A percentile compares a stretch with the other conserved stretches of the same genome.
These are phyloP conservation scores for Drosophila dunni DNA, from an alignment of 1,140 invertebrate species.

Conservation along the genomic window DNA sequence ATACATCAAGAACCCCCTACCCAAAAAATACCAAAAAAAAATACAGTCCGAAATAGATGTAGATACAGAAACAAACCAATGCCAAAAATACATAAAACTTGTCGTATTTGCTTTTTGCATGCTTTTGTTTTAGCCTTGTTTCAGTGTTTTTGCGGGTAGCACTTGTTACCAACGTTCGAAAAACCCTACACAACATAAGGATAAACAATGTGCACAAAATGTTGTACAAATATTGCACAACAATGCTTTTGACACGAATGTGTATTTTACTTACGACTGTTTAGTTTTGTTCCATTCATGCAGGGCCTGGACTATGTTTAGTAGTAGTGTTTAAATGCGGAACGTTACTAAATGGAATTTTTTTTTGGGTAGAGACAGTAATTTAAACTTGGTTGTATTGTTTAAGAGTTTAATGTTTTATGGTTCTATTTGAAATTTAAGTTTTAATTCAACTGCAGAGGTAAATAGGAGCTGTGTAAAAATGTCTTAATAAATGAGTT, in stretches of 20 bases:
- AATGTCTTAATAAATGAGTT: too few relatives aligned
- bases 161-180: slow-evolving; percentile 12
- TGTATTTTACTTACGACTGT: slow-evolving; percentile 33
- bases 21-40: background rate
- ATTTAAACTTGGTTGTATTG: background rate
- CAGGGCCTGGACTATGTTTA: background rate
- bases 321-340: background rate
- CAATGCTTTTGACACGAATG: slow-evolving; percentile 33
- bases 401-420: slow-evolving; percentile 1
- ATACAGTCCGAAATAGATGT: slow-evolving; percentile 11
- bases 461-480: too few relatives aligned
- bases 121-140: slow-evolving; percentile 28
- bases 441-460: too few relatives aligned
- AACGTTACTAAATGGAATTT: slow-evolving; percentile 15
- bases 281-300: slow-evolving; percentile 37
- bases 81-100: slow-evolving; percentile 41
- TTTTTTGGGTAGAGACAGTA: background rate
- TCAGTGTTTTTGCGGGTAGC: slow-evolving; percentile 11
- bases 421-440: background rate
- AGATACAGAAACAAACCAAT: slow-evolving; percentile 36
- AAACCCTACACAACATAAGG: slow-evolving; percentile 34
- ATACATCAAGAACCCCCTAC: background rate
- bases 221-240: slow-evolving; percentile 48
- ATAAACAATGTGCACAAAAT: slow-evolving; percentile 54
- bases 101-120: slow-evolving; percentile 39